Evolutionary conservation across 2,888 invertebrate genomes (phyloP).

Genomic region (Carterocephalus palaemon): DNA sequence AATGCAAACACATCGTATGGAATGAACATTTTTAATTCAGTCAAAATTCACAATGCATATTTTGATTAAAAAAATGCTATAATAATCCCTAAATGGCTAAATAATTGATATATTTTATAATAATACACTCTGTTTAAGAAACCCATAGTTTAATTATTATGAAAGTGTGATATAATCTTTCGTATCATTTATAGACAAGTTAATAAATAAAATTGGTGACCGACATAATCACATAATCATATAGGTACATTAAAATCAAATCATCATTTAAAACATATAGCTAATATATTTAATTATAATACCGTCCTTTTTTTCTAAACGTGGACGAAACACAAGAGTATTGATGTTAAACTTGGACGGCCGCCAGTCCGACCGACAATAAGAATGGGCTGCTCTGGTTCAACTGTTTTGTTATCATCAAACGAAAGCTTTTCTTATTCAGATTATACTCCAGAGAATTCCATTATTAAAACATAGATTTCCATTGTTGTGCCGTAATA

Average conservation of each 20-base stretch:
- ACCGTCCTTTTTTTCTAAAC: slow-evolving; percentile 14
- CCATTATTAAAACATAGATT: slow-evolving; percentile 10
- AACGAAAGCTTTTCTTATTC: no score
- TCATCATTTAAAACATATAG: slow-evolving; percentile 3
- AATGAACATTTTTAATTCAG: slow-evolving; percentile 46
- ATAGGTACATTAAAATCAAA: neutral
- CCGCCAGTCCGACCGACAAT: slow-evolving; percentile 38
- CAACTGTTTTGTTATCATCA: no score
- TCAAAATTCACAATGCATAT: slow-evolving; percentile 36
- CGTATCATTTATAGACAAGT: neutral
- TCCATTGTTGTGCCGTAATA: slow-evolving; percentile 10
- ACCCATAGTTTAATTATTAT: slow-evolving; percentile 31
- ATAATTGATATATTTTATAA: slow-evolving; percentile 27
- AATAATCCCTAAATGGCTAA: slow-evolving; percentile 26
- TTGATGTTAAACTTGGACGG: slow-evolving; percentile 34
- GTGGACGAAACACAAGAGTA: slow-evolving; percentile 15
- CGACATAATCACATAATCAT: no score
- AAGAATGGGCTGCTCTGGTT: no score
- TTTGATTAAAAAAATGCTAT: slow-evolving; percentile 34
- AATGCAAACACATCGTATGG: slow-evolving; percentile 35
- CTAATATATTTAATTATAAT: slow-evolving; percentile 4
- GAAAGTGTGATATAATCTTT: slow-evolving; percentile 1
- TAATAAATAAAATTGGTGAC: slow-evolving; percentile 10
- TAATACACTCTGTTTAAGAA: slow-evolving; percentile 41
- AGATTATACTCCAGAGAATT: no score